Percentiles rank a stretch among this genome's conserved stretches.
Conservation (phyloP, 2,797 vertebrate species). For the Ctenopoma multispine region DNA sequence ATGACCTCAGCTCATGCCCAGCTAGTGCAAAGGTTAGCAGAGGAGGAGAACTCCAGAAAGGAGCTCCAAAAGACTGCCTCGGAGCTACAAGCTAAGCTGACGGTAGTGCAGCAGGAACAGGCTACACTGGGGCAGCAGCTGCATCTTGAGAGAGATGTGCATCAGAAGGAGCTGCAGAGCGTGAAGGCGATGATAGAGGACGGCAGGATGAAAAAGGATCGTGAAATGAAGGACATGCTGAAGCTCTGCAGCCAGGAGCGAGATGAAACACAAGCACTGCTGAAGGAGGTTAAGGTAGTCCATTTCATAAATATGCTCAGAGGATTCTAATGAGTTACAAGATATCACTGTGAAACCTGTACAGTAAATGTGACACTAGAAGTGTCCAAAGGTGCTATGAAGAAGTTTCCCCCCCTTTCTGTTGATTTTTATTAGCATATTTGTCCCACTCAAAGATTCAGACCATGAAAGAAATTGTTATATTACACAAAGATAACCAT, state of each 20-base stretch:
- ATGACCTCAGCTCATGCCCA: constrained; percentile 85
- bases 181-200: constrained; percentile 80
- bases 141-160: constrained; percentile 90
- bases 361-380: background rate
- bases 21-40: constrained; percentile 82
- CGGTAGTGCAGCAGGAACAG: constrained; percentile 82
- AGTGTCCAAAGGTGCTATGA: too few relatives aligned
- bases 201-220: constrained; percentile 75
- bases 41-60: constrained; percentile 86
- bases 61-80: constrained; percentile 68
- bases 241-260: constrained; percentile 85
- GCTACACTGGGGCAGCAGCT: constrained; percentile 85
- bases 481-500: too few relatives aligned
- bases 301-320: background rate
- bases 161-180: constrained; percentile 87
- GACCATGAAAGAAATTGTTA: too few relatives aligned
- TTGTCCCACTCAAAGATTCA: too few relatives aligned
- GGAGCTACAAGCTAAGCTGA: constrained; percentile 84
- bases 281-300: constrained; percentile 88
- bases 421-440: too few relatives aligned
- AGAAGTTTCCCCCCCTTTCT: too few relatives aligned
- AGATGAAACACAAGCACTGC: constrained; percentile 83
- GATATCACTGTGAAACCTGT: background rate
- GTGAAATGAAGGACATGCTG: constrained; percentile 83
- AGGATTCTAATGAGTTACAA: background rate